Evolutionary conservation across 2,113 vertebrate genomes (phyloP).

Genomic region (Chrysemys picta): DNA sequence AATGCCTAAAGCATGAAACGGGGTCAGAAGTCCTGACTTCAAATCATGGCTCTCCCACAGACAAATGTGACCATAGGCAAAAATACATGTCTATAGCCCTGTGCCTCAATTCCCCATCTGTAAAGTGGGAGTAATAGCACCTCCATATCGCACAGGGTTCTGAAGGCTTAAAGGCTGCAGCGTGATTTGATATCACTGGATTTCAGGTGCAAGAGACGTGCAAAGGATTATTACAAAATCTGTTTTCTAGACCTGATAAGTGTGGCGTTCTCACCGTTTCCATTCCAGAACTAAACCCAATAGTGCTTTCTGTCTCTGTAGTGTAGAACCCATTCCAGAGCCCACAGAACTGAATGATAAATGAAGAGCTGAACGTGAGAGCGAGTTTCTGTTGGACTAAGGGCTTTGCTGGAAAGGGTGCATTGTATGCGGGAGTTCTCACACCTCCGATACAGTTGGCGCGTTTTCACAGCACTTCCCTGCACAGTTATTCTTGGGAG

Average conservation of each 20-base stretch:
- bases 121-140: background rate
- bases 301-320: background rate
- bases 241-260: background rate
- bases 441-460: background rate
- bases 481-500: accelerated
- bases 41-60: background rate
- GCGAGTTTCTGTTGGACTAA: accelerated
- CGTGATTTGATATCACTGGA: background rate
- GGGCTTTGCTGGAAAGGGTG: background rate
- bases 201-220: background rate
- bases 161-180: background rate
- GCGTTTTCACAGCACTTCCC: background rate
- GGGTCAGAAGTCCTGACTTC: background rate
- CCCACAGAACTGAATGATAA: background rate
- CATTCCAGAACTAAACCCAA: background rate
- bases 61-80: background rate
- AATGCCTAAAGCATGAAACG: background rate
- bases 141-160: background rate
- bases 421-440: background rate
- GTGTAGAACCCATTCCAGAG: background rate
- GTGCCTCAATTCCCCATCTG: background rate
- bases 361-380: background rate
- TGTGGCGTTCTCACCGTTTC: accelerated
- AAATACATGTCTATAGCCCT: background rate
- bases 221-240: background rate